phyloP scores from a whole-genome alignment of 2,113 vertebrate species.

The Odontophorus gujanensis region DNA sequence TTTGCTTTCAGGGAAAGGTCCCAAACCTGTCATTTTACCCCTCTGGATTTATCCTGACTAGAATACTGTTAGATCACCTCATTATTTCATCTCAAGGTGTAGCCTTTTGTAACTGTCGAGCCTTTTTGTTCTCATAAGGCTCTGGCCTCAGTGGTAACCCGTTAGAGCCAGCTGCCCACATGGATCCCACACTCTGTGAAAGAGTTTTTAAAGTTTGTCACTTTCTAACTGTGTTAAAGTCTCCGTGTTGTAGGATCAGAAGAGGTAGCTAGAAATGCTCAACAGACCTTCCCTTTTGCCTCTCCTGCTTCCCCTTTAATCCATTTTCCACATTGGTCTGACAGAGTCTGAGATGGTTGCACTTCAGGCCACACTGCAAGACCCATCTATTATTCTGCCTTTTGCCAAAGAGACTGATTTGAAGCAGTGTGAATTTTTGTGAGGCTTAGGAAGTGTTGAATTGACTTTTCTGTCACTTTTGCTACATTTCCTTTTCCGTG shows the following conservation, averaged over 20 bases:
- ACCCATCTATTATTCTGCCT: slow-evolving; percentile 17
- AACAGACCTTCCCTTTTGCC: not conserved
- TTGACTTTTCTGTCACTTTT: slow-evolving; percentile 60
- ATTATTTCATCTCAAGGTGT: not conserved
- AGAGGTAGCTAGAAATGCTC: not conserved
- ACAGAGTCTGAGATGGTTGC: not conserved
- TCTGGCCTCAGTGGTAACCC: not conserved
- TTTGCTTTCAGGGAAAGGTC: not conserved
- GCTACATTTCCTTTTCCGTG: not conserved
- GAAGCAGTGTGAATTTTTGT: slow-evolving; percentile 52
- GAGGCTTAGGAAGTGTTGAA: slow-evolving; percentile 39
- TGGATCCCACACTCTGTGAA: not conserved
- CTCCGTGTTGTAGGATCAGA: not conserved
- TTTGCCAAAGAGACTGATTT: slow-evolving; percentile 31
- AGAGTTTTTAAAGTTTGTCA: not conserved
- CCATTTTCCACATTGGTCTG: not conserved
- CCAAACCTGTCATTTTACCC: not conserved
- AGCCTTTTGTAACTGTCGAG: not conserved
- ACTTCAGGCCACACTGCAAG: slow-evolving; percentile 14
- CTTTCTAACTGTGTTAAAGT: not conserved
- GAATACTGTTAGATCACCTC: not conserved
- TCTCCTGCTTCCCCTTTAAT: not conserved
- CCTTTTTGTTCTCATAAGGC: not conserved
- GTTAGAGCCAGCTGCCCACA: not conserved
- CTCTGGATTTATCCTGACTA: not conserved